Base-by-base conservation (phyloP, 37 sponge, comb jelly and placozoan species). In the Oopsacas minuta region DNA sequence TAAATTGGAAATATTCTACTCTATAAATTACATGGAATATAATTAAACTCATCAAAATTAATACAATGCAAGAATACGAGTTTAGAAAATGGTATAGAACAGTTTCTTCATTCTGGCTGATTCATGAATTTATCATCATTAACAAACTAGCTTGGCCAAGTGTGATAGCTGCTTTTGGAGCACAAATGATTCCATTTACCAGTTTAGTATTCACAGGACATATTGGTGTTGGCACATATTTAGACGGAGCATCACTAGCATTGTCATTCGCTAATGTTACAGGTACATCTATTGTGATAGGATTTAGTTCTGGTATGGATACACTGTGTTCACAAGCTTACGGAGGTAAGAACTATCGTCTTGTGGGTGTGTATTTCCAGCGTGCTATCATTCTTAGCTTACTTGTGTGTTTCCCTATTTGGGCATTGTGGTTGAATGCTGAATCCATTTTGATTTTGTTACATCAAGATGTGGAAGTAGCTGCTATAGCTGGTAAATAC, bases 131-230 rank as follows among this genome's bases (percentile, higher is more conserved):
- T 12, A 25, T 61, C 30, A 12, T 61, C 30, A 61, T 61, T 34
- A 61, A 61, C 75, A 61, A 61, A n/a, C 28, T 61, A 61, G 75
- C 75, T 20, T 61, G 75, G 75, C 75, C 75, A 12, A 61, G 75
- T n/a, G 75, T n/a, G 28, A 61, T 61, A 10, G 75, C 75, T n/a
- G 7, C 75, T 34, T 61, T 61, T 34, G 75, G 75, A 61, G 22
- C 28, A 25, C 75, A 61, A 61, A 20, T 61, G 22, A 61, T 61
- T n/a, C 75, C 75, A 25, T 3, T 61, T 7, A n/a, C 28, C 1
- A 61, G 75, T n/a, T 3, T 61, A 3, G 28, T 61, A 34, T 61
- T 61, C 28, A n/a, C 30, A 32, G 75, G 75, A 5, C 75, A 61
- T 61, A 25, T 61, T 10, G 75, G 75, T 32, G 30, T 25, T 10